Conservation (phyloP, 2,113 vertebrate genomes). For the Amia ocellicauda region DNA sequence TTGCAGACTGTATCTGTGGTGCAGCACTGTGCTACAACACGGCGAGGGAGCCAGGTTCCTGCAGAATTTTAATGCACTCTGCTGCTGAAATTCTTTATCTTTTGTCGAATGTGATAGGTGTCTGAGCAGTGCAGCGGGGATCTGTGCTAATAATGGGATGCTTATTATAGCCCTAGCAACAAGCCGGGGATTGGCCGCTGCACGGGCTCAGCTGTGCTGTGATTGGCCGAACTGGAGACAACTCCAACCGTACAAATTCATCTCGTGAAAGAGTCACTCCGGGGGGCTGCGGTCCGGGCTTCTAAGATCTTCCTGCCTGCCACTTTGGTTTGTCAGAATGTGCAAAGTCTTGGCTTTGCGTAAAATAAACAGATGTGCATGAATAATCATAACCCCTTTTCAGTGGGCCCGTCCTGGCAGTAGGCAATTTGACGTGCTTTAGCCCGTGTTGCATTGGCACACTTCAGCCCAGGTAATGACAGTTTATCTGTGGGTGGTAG, state of each 20-base stretch:
- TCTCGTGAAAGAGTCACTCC: conserved; percentile 61
- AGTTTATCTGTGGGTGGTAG: background rate
- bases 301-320: conserved; percentile 35
- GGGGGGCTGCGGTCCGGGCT: conserved; percentile 52
- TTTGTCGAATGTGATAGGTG: conserved; percentile 49
- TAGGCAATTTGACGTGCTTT: background rate
- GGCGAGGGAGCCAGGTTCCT: background rate
- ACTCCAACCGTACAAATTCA: conserved; percentile 61
- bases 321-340: conserved; percentile 34
- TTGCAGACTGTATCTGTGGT: background rate
- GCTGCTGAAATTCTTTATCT: conserved; percentile 17
- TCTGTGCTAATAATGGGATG: conserved; percentile 43
- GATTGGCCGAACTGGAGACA: conserved; percentile 56
- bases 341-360: background rate
- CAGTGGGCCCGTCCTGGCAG: background rate
- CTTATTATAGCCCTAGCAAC: conserved; percentile 72
- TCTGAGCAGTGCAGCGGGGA: conserved; percentile 56
- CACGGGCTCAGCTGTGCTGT: conserved; percentile 33
- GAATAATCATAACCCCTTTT: background rate
- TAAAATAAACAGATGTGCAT: conserved; percentile 29
- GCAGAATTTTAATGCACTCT: conserved; percentile 20
- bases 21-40: conserved; percentile 9
- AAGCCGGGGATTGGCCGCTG: conserved; percentile 56
- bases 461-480: background rate
- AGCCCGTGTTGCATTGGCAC: background rate